Percentiles rank a stretch among this genome's conserved stretches.
Evolutionary conservation across 2,113 vertebrate genomes (phyloP).

Genomic region (Neotragus moschatus): DNA sequence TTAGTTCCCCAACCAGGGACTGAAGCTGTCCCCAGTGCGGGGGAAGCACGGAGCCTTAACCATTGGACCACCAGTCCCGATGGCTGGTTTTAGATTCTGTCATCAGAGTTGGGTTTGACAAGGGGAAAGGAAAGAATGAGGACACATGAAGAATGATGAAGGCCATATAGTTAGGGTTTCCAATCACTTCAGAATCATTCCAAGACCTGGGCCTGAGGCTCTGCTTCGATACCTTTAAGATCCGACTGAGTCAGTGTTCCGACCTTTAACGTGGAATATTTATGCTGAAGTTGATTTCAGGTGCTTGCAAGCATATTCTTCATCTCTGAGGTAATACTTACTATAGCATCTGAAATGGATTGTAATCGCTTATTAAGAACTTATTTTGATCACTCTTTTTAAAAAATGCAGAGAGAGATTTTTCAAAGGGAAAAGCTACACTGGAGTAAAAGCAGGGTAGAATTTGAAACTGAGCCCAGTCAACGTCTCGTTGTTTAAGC

Average conservation of each 20-base stretch:
- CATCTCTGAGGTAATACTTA: not conserved
- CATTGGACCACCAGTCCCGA: not conserved
- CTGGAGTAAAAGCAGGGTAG: not conserved
- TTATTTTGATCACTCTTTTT: not conserved
- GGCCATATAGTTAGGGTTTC: not conserved
- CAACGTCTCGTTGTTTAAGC: not conserved
- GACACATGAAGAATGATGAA: not conserved
- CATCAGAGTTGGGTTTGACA: not conserved
- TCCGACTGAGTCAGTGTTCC: not conserved
- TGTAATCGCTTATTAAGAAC: not conserved
- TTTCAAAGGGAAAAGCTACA: slow-evolving; percentile 18
- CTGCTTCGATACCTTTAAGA: not conserved
- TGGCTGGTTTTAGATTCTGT: not conserved
- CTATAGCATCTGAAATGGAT: not conserved
- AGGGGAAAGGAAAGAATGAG: not conserved
- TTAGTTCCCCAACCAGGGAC: not conserved
- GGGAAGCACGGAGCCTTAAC: accelerated
- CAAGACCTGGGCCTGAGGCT: not conserved
- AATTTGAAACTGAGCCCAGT: slow-evolving; percentile 24
- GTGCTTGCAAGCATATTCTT: not conserved
- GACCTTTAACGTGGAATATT: not conserved
- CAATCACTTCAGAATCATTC: not conserved
- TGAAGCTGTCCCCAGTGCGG: not conserved
- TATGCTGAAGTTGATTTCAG: not conserved
- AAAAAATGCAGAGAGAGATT: not conserved